These are phyloP conservation scores for Mactromeris polynyma DNA, from an alignment of 2,888 invertebrate species.

Conservation along the genomic window DNA sequence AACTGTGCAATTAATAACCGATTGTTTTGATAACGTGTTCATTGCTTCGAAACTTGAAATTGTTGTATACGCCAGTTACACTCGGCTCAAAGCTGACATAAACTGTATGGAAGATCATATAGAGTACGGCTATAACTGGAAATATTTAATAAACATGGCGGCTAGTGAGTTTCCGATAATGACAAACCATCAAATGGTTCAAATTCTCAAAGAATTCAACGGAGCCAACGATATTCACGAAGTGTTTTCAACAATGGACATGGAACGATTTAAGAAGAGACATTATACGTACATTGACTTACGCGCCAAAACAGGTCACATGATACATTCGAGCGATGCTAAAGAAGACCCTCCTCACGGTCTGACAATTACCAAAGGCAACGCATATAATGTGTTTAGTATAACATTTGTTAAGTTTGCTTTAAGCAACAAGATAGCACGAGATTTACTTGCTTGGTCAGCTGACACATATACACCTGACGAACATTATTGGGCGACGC, in stretches of 20 bases:
- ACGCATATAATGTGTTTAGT: slow-evolving; percentile 80
- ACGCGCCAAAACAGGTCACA: slow-evolving; percentile 35
- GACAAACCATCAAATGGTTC: slow-evolving; percentile 81
- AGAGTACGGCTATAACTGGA: slow-evolving; percentile 68
- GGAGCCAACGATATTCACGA: slow-evolving; percentile 81
- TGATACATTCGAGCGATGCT: slow-evolving; percentile 52
- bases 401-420: slow-evolving; percentile 78
- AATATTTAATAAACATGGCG: slow-evolving; percentile 83
- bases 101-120: slow-evolving; percentile 80
- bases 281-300: slow-evolving; percentile 64
- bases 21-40: slow-evolving; percentile 85
- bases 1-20: slow-evolving; percentile 69
- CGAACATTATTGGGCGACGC: slow-evolving; percentile 83
- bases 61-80: slow-evolving; percentile 78
- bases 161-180: slow-evolving; percentile 81
- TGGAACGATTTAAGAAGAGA: slow-evolving; percentile 46
- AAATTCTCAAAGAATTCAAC: slow-evolving; percentile 77
- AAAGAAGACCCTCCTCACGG: slow-evolving; percentile 71
- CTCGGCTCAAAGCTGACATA: slow-evolving; percentile 78
- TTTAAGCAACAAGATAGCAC: slow-evolving; percentile 65
- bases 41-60: slow-evolving; percentile 77
- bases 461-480: slow-evolving; percentile 80
- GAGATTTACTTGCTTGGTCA: slow-evolving; percentile 77
- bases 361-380: slow-evolving; percentile 78
- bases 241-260: slow-evolving; percentile 53